These are phyloP conservation scores for Elaeidobius kamerunicus DNA, from an alignment of 2,888 invertebrate species.

Conservation along the genomic window DNA sequence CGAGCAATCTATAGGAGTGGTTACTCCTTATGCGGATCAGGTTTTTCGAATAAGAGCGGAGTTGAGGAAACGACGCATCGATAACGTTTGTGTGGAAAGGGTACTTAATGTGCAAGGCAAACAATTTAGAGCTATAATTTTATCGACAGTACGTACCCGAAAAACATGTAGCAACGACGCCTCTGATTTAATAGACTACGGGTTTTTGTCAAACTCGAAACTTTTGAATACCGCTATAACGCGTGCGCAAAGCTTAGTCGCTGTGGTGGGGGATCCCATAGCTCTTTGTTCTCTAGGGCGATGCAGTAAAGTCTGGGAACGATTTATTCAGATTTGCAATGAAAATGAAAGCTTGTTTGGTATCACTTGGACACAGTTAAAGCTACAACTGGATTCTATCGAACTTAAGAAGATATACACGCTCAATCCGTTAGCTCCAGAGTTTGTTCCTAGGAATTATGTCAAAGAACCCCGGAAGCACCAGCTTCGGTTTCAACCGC, in stretches of 20 bases:
- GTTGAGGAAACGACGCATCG: slow-evolving; percentile 68
- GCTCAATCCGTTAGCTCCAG: slow-evolving; percentile 78
- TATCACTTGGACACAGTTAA: slow-evolving; percentile 65
- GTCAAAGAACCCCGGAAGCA: slow-evolving; percentile 24
- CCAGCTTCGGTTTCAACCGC: slow-evolving; percentile 41
- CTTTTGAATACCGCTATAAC: slow-evolving; percentile 80
- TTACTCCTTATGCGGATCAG: slow-evolving; percentile 83
- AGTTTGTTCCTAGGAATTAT: slow-evolving; percentile 67
- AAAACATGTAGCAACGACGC: slow-evolving; percentile 61
- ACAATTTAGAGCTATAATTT: slow-evolving; percentile 77
- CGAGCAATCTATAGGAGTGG: slow-evolving; percentile 78
- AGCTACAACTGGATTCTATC: slow-evolving; percentile 65
- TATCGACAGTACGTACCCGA: slow-evolving; percentile 75
- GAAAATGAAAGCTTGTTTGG: slow-evolving; percentile 69
- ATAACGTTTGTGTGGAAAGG: slow-evolving; percentile 75
- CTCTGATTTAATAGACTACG: slow-evolving; percentile 68
- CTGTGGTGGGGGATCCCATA: slow-evolving; percentile 81
- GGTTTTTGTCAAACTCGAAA: slow-evolving; percentile 78
- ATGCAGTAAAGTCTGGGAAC: slow-evolving; percentile 79
- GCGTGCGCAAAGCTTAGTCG: slow-evolving; percentile 76
- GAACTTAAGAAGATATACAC: slow-evolving; percentile 72
- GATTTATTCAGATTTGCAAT: slow-evolving; percentile 69
- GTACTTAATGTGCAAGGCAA: slow-evolving; percentile 86
- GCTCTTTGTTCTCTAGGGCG: slow-evolving; percentile 77
- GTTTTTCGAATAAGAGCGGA: slow-evolving; percentile 72